Percentiles rank a stretch among this genome's conserved stretches.
These are phyloP conservation scores for Sarcophaga carnaria DNA, from an alignment of 2,888 invertebrate genomes.

Conservation along the genomic window DNA sequence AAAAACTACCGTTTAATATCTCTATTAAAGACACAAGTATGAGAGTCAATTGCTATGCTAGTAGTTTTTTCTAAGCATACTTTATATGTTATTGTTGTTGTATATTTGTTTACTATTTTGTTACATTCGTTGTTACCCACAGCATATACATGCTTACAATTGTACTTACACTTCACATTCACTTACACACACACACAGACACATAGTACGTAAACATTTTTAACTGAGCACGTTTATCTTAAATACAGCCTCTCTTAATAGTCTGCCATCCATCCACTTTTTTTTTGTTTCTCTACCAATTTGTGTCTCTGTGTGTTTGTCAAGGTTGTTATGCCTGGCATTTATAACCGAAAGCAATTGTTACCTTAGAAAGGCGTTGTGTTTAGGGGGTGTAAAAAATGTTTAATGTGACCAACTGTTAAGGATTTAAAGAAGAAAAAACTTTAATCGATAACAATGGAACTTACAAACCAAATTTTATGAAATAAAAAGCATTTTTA, in stretches of 20 bases:
- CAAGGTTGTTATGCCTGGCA: constrained; percentile 60
- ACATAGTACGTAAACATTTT: background rate
- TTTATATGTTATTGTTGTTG: background rate
- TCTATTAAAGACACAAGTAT: too few relatives aligned
- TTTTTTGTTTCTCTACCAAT: constrained; percentile 2
- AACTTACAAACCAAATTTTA: too few relatives aligned
- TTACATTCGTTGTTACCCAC: constrained; percentile 28
- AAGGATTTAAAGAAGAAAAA: too few relatives aligned
- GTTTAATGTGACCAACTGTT: too few relatives aligned
- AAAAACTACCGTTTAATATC: too few relatives aligned
- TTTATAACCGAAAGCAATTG: constrained; percentile 58
- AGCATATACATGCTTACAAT: background rate
- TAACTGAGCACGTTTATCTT: constrained; percentile 38
- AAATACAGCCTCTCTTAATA: constrained; percentile 28
- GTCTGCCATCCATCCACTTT: background rate
- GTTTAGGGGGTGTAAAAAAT: too few relatives aligned
- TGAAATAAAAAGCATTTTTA: too few relatives aligned
- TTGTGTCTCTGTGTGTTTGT: constrained; percentile 39
- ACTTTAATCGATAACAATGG: too few relatives aligned
- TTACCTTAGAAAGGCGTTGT: constrained; percentile 39
- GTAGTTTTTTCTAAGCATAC: too few relatives aligned
- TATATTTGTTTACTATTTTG: constrained; percentile 47
- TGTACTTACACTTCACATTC: background rate
- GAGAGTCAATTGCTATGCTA: too few relatives aligned
- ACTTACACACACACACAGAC: background rate